Percentiles rank a stretch among this genome's conserved stretches.
phyloP scores from a whole-genome alignment of 2,888 invertebrate species.

The Mantis religiosa region DNA sequence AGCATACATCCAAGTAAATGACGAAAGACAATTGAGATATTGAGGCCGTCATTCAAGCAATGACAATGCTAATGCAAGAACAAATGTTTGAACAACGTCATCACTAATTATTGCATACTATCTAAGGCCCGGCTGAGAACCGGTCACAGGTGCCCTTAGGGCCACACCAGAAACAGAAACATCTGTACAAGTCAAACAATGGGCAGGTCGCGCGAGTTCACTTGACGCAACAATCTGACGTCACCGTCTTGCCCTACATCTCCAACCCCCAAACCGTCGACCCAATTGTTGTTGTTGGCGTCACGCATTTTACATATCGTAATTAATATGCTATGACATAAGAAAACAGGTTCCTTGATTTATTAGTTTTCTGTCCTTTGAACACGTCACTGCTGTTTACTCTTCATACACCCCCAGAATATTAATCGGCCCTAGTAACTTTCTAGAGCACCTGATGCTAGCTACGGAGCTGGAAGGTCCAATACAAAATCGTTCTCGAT shows the following conservation, averaged over 20 bases:
- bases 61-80: neutral
- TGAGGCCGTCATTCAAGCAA: neutral
- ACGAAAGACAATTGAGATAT: neutral
- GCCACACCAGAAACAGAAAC: neutral
- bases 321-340: neutral
- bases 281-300: neutral
- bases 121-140: neutral
- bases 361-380: neutral
- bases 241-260: neutral
- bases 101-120: neutral
- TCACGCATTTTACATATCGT: neutral
- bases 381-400: neutral
- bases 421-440: neutral
- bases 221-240: neutral
- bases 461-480: no score
- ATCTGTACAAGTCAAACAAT: neutral
- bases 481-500: no score
- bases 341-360: neutral
- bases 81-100: neutral
- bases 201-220: neutral
- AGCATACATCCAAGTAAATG: no score
- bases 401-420: neutral
- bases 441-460: no score
- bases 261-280: neutral
- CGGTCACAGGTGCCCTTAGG: neutral